Evolutionary conservation across 2,888 invertebrate genomes (phyloP), one percentile per base, ranked within the genome.

Genomic region (Empis livida): DNA sequence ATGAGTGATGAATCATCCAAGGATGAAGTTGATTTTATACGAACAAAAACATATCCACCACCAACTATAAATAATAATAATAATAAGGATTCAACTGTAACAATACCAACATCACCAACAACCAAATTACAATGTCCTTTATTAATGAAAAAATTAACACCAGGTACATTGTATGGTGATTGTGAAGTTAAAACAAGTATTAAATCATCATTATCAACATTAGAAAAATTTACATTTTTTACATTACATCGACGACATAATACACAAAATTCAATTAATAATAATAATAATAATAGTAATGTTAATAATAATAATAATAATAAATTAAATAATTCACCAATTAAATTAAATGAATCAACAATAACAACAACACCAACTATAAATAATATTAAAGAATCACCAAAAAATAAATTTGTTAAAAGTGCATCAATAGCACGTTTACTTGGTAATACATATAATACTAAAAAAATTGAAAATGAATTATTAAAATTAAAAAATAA

Each of bases 401-500:
- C 13, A 13, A 39, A 39, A 17, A 61, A 64, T 51, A 67, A 66
- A 54, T 65, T 67, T 43, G 65, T 63, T 5, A 70, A 69, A 54
- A 64, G 64, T 53, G 63, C 62, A 48, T 68, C 69, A 32, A 58
- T 70, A 47, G 64, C 68, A 3, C 61, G 68, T 2, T 49, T 70
- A 10, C 57, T 70, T 44, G 68, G 70, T 44, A 67, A 67, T 51
- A 69, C 65, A 3, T 69, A 70, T 52, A 68, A 63, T 53, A 66
- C 68, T 3, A 66, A 66, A 50, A 68, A 67, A 49, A 60, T 62
- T 38, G 67, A 68, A 49, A 64, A 61, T 39, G 59, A 64, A 47
- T 42, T 41, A 41, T 39, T 44, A 35, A 47, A 31, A 37, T 45
- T 23, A 13, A 35, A 20, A 45, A 16, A 47, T 41, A 42, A 37